These are phyloP conservation scores for Danio kyathit DNA, from an alignment of 2,797 vertebrate species.

Conservation along the genomic window DNA sequence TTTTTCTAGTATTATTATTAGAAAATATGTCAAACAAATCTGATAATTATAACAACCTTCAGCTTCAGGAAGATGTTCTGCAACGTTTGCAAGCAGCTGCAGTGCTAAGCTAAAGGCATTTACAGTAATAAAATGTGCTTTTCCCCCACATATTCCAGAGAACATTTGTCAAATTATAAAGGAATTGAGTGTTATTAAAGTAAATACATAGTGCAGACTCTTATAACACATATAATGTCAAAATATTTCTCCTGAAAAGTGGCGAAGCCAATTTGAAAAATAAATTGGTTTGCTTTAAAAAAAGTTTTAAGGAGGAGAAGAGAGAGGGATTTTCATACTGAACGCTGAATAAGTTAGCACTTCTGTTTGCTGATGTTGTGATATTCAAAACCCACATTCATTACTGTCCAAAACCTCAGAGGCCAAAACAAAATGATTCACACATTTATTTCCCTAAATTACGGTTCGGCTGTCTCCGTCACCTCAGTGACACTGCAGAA, in stretches of 20 bases:
- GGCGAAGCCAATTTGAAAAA: background rate
- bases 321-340: background rate
- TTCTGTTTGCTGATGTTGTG: slow-evolving; percentile 11
- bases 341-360: slow-evolving; percentile 5
- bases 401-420: background rate
- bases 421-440: background rate
- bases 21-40: no score
- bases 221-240: background rate
- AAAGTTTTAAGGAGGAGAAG: background rate
- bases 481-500: slow-evolving; percentile 20
- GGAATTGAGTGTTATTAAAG: background rate
- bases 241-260: slow-evolving; percentile 15
- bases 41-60: no score
- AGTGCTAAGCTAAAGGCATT: background rate
- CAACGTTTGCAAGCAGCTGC: background rate
- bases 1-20: no score
- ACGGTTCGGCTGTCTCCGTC: background rate
- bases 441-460: slow-evolving; percentile 5
- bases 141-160: background rate
- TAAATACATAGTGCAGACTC: background rate
- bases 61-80: no score
- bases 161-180: background rate
- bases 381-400: background rate
- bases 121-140: background rate
- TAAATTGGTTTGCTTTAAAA: background rate